Evolutionary conservation across 2,113 vertebrate genomes (phyloP).

Genomic region (Vulpes lagopus): DNA sequence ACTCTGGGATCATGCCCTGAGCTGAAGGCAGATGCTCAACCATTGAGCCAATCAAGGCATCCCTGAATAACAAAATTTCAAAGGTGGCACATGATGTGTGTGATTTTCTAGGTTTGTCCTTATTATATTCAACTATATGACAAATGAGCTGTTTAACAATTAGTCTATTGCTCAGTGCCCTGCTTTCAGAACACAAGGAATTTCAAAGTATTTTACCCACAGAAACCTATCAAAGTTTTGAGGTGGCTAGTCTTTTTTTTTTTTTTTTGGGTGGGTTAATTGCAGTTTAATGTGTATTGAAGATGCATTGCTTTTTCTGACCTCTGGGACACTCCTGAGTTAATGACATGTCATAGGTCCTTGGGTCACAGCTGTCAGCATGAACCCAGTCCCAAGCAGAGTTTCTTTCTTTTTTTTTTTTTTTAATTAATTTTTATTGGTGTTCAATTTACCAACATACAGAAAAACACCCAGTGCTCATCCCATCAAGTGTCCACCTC

Average conservation of each 20-base stretch:
- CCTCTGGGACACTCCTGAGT: not conserved
- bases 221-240: not conserved
- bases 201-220: not conserved
- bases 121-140: not conserved
- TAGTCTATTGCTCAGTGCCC: not conserved
- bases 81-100: not conserved
- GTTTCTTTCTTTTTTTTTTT: too few relatives aligned
- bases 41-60: too few relatives aligned
- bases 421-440: too few relatives aligned
- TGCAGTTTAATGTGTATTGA: not conserved
- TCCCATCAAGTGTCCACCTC: too few relatives aligned
- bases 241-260: too few relatives aligned
- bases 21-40: too few relatives aligned
- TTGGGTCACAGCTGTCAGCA: not conserved
- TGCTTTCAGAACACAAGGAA: not conserved
- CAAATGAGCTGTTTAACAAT: not conserved
- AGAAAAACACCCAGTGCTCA: too few relatives aligned
- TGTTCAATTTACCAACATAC: too few relatives aligned
- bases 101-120: not conserved
- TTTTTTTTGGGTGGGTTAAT: constrained; percentile 31
- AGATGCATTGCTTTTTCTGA: constrained; percentile 41
- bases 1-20: too few relatives aligned
- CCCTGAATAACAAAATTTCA: not conserved
- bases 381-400: not conserved
- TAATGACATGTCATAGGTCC: not conserved